These are phyloP conservation scores for Astreopora myriophthalma DNA, from an alignment of 64 coral and sea anemone species.

Conservation along the genomic window DNA sequence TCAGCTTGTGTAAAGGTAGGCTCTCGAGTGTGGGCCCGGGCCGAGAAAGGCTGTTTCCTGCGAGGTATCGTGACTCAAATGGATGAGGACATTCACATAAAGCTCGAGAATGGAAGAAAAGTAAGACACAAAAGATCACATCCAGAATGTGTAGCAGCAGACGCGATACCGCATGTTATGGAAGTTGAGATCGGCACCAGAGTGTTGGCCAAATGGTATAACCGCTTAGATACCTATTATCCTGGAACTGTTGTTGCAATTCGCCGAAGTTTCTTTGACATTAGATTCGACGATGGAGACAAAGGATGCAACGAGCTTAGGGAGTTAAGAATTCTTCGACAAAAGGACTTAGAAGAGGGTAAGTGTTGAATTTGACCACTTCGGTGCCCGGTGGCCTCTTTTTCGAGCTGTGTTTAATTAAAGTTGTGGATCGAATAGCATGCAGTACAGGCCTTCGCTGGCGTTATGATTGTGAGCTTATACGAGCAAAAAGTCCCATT, in stretches of 20 bases:
- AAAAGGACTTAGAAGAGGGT: constrained; percentile 68
- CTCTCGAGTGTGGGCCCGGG: constrained; percentile 84
- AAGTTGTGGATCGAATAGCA: too few relatives aligned
- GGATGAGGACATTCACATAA: constrained; percentile 85
- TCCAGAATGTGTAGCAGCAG: constrained; percentile 59
- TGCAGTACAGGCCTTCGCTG: too few relatives aligned
- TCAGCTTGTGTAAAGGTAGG: constrained; percentile 83
- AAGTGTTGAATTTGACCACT: background rate
- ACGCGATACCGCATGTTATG: constrained; percentile 72
- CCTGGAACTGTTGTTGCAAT: constrained; percentile 70
- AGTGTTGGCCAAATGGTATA: constrained; percentile 86
- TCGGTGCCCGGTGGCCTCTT: too few relatives aligned
- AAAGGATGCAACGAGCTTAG: constrained; percentile 85
- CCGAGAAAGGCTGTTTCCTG: constrained; percentile 81
- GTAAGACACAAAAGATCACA: constrained; percentile 68
- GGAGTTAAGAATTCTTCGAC: constrained; percentile 83
- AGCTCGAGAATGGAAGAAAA: constrained; percentile 88
- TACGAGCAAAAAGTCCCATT: too few relatives aligned
- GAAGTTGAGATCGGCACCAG: constrained; percentile 84
- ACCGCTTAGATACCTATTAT: constrained; percentile 82
- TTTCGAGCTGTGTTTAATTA: too few relatives aligned
- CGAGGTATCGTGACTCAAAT: constrained; percentile 76
- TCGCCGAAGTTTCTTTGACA: constrained; percentile 72
- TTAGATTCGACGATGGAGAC: constrained; percentile 86
- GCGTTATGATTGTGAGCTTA: too few relatives aligned